Conservation (phyloP, 2,113 vertebrate genomes). For the Dolichotis patagonum region DNA sequence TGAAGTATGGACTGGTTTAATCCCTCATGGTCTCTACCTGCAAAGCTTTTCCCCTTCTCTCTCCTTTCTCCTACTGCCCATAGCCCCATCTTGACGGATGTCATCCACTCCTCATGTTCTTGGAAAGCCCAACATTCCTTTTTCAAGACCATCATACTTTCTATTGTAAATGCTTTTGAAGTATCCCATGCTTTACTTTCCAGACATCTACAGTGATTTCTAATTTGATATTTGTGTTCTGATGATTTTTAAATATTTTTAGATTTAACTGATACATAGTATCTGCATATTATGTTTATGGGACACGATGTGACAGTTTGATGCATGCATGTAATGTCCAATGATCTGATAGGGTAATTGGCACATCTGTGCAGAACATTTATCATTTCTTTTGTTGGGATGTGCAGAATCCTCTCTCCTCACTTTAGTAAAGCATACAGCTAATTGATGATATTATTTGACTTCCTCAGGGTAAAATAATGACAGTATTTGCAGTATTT, state of each 20-base stretch:
- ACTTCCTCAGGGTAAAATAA: background rate
- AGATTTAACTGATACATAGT: background rate
- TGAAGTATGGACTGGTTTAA: background rate
- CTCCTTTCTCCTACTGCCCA: background rate
- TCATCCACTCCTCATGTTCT: too few relatives aligned
- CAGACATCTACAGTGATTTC: background rate
- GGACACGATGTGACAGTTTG: background rate
- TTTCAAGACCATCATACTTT: background rate
- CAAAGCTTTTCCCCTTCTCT: background rate
- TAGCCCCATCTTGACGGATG: accelerated
- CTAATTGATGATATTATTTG: background rate
- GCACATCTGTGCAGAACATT: background rate
- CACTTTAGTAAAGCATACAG: background rate
- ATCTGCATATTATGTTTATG: too few relatives aligned
- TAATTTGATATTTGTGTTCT: background rate
- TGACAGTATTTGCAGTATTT: background rate
- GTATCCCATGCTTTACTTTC: background rate
- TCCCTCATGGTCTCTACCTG: background rate
- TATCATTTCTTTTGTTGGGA: background rate
- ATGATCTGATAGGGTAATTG: background rate
- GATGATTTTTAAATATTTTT: background rate
- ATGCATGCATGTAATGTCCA: background rate
- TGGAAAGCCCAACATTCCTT: background rate
- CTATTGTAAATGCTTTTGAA: background rate
- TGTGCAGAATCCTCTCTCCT: background rate